These are phyloP conservation scores for Aleiodes leptofemur DNA, from an alignment of 2,888 invertebrate species.

Conservation along the genomic window DNA sequence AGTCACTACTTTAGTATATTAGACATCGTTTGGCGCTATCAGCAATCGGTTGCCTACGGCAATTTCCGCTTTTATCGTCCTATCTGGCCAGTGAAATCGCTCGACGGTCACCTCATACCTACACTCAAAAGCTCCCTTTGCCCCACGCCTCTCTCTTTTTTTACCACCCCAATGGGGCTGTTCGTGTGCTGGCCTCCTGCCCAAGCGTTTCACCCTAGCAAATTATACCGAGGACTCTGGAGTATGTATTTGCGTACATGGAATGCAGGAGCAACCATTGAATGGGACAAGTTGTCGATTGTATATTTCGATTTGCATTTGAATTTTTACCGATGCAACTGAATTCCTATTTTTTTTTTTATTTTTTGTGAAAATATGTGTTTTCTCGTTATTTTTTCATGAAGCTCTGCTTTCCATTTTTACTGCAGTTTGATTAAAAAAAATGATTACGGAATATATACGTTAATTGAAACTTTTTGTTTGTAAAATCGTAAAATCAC, in stretches of 20 bases:
- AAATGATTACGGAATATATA: no score
- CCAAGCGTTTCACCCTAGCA: slow-evolving; percentile 16
- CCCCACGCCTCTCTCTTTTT: slow-evolving; percentile 9
- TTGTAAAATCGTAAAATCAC: no score
- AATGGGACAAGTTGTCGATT: slow-evolving; percentile 6
- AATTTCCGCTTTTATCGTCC: slow-evolving; percentile 66
- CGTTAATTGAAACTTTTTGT: no score
- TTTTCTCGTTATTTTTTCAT: no score
- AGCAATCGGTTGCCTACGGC: slow-evolving; percentile 63
- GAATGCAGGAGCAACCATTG: slow-evolving; percentile 2
- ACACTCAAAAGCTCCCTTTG: slow-evolving; percentile 14
- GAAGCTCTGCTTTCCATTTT: no score
- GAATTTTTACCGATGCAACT: no score
- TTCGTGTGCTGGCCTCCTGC: slow-evolving; percentile 21
- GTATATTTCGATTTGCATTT: slow-evolving; percentile 22
- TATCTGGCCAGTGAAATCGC: slow-evolving; percentile 63
- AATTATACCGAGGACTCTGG: slow-evolving; percentile 22
- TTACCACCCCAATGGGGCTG: slow-evolving; percentile 19
- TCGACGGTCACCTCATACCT: slow-evolving; percentile 47
- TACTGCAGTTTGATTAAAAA: no score
- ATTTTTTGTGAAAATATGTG: no score
- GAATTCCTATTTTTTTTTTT: no score
- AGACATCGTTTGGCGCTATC: slow-evolving; percentile 53
- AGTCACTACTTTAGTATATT: background rate
- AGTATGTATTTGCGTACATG: slow-evolving; percentile 30